Conservation (phyloP, 2,113 vertebrate genomes). For the Burhinus bistriatus region DNA sequence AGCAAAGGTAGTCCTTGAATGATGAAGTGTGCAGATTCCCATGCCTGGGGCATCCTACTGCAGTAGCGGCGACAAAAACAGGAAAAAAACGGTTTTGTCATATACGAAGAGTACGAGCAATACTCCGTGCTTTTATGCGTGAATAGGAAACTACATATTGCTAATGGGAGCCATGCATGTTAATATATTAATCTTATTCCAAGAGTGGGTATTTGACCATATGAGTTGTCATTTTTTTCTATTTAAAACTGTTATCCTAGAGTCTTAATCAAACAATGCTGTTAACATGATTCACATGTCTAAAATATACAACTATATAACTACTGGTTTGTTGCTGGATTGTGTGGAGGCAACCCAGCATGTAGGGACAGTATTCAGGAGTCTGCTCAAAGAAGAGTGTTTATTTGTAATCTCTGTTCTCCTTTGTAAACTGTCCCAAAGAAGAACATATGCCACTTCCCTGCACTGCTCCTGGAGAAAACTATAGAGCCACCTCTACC, state of each 20-base stretch:
- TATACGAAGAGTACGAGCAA: background rate
- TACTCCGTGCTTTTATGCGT: background rate
- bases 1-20: slow-evolving; percentile 33
- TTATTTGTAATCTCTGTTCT: background rate
- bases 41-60: slow-evolving; percentile 20
- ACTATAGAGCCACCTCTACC: background rate
- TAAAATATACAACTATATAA: background rate
- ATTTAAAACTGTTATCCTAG: background rate
- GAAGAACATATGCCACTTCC: background rate
- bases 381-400: background rate
- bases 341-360: background rate
- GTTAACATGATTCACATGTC: background rate
- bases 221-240: background rate
- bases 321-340: background rate
- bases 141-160: background rate
- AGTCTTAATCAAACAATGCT: background rate
- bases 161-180: background rate
- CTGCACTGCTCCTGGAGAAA: background rate
- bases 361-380: background rate
- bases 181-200: background rate
- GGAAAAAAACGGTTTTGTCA: background rate
- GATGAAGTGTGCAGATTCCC: slow-evolving; percentile 28
- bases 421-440: background rate
- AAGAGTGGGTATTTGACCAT: background rate
- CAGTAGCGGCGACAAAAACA: background rate